Conservation (phyloP, 2,113 vertebrate genomes). For the Oncorhynchus masou region DNA sequence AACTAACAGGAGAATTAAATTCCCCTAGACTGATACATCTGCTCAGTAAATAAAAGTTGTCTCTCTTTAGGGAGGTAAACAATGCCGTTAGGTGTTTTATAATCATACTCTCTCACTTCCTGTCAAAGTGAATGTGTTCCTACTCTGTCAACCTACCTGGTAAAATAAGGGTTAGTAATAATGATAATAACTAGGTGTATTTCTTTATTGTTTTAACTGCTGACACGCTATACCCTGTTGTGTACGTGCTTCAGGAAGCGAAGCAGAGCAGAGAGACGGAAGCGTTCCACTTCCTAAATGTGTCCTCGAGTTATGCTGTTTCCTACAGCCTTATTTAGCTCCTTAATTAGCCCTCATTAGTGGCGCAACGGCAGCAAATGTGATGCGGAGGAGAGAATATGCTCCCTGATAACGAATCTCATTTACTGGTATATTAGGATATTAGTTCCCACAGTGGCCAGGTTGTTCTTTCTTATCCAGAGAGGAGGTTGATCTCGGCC, state of each 20-base stretch:
- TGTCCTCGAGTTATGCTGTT: constrained; percentile 57
- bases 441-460: neutral
- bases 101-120: constrained; percentile 31
- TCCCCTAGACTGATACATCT: constrained; percentile 43
- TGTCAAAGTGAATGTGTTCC: neutral
- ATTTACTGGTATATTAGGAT: neutral
- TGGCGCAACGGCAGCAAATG: constrained; percentile 22
- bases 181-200: neutral
- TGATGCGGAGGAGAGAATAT: constrained; percentile 34
- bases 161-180: too few species aligned
- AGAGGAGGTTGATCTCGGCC: neutral
- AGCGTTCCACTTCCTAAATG: constrained; percentile 27
- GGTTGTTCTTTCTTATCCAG: neutral
- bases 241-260: constrained; percentile 38
- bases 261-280: constrained; percentile 27
- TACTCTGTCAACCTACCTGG: too few species aligned
- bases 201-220: constrained; percentile 18
- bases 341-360: constrained; percentile 52
- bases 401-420: neutral
- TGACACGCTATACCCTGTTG: constrained; percentile 31
- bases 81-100: constrained; percentile 15
- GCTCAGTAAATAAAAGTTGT: constrained; percentile 22
- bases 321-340: neutral
- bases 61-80: constrained; percentile 18
- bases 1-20: neutral